Evolutionary conservation across 2,888 invertebrate species (phyloP), one percentile per base, ranked within the genome.

Genomic region (Linyphia triangularis): DNA sequence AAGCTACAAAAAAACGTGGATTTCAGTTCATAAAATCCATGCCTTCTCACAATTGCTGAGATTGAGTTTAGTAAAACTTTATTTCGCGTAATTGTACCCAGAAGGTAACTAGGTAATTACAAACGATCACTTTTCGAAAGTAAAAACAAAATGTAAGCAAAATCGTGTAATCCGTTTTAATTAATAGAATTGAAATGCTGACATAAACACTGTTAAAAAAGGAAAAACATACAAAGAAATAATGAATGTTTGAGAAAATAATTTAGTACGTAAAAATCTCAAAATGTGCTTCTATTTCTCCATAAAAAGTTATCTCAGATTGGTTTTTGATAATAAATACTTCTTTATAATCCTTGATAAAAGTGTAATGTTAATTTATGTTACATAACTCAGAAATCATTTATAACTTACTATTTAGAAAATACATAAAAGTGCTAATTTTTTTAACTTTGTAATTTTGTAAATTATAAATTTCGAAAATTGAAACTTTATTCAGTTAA

Each of bases 1-100:
- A 77, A 19, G n/a, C 3, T 10, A 40, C 43, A 24, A 77, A 77
- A 77, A 63, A 63, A 77, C 24, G 22, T 26, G n/a, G n/a, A n/a
- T 26, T 43, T 43, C 24, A 37, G 24, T 43, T 65, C 65, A 43
- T 51, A 67, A 79, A 67, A 73, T 28, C 30, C 43, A 16, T 19
- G 28, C 65, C 22, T 69, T 69, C 30, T 81, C 61, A 40, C 40
- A 72, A 72, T 13, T 82, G 70, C 82, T 72, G 72, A 82, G 61
- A 72, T 72, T 40, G 72, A 72, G 72, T 72, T 82, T 61, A 59
- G 28, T 40, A 19, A 82, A 82, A 63, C 70, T 82, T 82, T 82
- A 82, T 82, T 82, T 82, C 59, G 59, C 40, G n/a, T 82, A 82
- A 82, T 82, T 82, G 59, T 30, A 40, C 43, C 82, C 72, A 16